Evolutionary conservation across 2,113 vertebrate genomes (phyloP).

Genomic region (Merops nubicus): DNA sequence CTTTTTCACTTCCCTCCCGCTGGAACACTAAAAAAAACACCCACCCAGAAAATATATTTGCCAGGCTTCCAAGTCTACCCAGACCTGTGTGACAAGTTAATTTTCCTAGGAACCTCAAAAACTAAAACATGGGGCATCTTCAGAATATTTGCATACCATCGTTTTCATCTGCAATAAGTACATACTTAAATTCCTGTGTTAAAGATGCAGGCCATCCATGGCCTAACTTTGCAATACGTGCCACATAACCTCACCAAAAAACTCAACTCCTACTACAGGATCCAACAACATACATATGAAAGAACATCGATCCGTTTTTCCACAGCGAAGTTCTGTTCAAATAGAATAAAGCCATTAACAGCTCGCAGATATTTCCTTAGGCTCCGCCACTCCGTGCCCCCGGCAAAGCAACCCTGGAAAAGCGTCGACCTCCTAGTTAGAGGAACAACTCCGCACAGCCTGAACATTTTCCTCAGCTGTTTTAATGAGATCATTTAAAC

Average conservation of each 20-base stretch:
- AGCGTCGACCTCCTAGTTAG: not conserved
- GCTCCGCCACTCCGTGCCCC: not conserved
- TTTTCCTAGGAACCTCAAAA: not conserved
- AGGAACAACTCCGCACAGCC: not conserved
- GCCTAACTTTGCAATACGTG: not conserved
- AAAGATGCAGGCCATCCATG: not conserved
- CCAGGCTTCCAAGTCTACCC: not conserved
- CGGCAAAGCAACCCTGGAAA: not conserved
- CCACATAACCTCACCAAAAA: not conserved
- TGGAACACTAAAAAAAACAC: not conserved
- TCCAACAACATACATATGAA: not conserved
- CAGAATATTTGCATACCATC: rapidly evolving
- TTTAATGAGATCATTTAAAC: not conserved
- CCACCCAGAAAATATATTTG: rapidly evolving
- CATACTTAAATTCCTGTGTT: rapidly evolving
- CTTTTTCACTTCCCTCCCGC: not conserved
- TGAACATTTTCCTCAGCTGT: not conserved
- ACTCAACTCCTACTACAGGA: not conserved
- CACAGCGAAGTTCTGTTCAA: not conserved
- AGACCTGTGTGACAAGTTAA: not conserved
- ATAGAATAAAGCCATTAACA: not conserved
- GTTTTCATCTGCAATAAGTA: not conserved
- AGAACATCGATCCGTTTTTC: not conserved
- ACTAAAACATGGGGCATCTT: not conserved
- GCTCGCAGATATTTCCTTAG: not conserved